Evolutionary conservation across 2,113 vertebrate genomes (phyloP).

Genomic region (Sinocyclocheilus maitianheensis): DNA sequence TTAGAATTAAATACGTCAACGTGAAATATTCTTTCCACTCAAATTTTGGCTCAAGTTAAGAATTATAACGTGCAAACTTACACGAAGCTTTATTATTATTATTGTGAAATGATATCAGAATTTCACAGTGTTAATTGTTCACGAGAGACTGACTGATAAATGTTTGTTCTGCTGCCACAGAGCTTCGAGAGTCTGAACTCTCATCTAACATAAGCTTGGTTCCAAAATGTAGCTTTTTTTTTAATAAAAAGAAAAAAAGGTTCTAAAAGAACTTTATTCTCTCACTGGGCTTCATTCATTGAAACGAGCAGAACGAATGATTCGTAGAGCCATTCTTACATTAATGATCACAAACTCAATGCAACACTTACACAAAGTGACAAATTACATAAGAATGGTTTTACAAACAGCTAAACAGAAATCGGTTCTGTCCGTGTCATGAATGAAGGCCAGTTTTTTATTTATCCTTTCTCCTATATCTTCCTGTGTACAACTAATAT

Average conservation of each 20-base stretch:
- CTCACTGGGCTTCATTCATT: neutral
- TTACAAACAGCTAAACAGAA: neutral
- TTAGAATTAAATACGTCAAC: no score
- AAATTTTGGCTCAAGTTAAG: neutral
- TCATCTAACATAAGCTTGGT: constrained; percentile 54
- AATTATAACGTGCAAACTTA: neutral
- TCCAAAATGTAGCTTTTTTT: constrained; percentile 59
- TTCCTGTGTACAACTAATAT: constrained; percentile 66
- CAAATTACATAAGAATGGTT: neutral
- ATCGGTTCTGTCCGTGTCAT: neutral
- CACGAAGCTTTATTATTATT: neutral
- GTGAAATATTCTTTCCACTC: neutral
- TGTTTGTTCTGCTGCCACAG: constrained; percentile 10
- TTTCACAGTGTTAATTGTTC: neutral
- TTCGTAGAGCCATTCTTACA: neutral
- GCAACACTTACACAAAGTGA: neutral
- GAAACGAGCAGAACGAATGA: neutral
- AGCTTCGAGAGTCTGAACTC: constrained; percentile 23
- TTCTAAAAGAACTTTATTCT: constrained; percentile 39
- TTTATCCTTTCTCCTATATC: constrained; percentile 59
- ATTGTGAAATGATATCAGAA: constrained; percentile 11
- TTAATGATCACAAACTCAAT: neutral
- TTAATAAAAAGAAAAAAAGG: neutral
- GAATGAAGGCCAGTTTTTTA: constrained; percentile 4
- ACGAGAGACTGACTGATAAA: neutral